Evolutionary conservation across 2,888 invertebrate species (phyloP).

Genomic region (Pseudanteris insignis): DNA sequence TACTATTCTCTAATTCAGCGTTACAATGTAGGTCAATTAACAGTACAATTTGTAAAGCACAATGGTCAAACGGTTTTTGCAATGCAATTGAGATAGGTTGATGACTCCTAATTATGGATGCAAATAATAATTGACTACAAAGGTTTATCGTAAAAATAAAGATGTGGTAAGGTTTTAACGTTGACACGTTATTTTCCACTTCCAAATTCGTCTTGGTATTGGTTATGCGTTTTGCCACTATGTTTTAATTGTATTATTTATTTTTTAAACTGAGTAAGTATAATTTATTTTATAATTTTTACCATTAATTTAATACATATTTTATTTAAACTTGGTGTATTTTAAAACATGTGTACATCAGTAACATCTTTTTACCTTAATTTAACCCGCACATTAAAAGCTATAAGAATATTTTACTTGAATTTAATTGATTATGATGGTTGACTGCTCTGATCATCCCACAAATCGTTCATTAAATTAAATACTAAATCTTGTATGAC

Average conservation of each 20-base stretch:
- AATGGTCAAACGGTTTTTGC: constrained; percentile 28
- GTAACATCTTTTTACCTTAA: too few relatives aligned
- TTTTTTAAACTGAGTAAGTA: background rate
- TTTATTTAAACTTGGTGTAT: too few relatives aligned
- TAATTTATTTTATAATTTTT: background rate
- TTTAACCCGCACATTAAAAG: too few relatives aligned
- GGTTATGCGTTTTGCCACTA: too few relatives aligned
- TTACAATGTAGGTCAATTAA: constrained; percentile 38
- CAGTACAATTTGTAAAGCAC: constrained; percentile 25
- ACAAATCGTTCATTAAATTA: too few relatives aligned
- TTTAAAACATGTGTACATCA: too few relatives aligned
- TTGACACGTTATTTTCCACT: constrained; percentile 33
- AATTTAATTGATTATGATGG: too few relatives aligned
- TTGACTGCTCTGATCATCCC: background rate
- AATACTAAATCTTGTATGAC: too few relatives aligned
- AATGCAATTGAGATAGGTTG: constrained; percentile 40
- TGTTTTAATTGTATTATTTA: too few relatives aligned
- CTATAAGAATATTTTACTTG: too few relatives aligned
- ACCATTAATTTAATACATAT: background rate
- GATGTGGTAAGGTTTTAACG: constrained; percentile 33
- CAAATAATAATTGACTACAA: constrained; percentile 55
- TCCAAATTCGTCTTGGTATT: too few relatives aligned
- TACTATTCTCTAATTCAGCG: constrained; percentile 35
- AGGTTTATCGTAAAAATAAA: constrained; percentile 56
- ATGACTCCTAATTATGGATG: constrained; percentile 62